phyloP scores from a whole-genome alignment of 1,140 invertebrate genomes.

The Arion vulgaris region DNA sequence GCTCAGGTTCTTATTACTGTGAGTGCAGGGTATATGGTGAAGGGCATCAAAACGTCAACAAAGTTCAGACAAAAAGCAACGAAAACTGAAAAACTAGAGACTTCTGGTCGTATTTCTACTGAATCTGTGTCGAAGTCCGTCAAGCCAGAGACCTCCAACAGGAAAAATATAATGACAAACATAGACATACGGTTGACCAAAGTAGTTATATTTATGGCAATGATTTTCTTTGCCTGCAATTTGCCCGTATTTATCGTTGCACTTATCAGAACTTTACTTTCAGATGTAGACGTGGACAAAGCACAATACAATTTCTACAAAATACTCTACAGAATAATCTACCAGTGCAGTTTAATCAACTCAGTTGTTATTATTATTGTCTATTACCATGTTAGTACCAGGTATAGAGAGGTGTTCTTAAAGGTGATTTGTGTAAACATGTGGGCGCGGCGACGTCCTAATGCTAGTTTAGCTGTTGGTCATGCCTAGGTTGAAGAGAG shows the following conservation, averaged over 20 bases:
- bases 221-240: conserved; percentile 11
- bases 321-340: not conserved
- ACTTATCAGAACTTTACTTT: not conserved
- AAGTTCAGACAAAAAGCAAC: not conserved
- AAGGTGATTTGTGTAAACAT: no score
- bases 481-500: no score
- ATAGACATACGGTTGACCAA: not conserved
- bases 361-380: not conserved
- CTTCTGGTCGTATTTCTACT: no score
- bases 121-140: not conserved
- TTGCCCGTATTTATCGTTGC: not conserved
- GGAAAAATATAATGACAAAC: not conserved
- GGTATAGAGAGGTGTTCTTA: not conserved
- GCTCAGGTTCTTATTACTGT: conserved; percentile 14
- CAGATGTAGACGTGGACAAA: not conserved
- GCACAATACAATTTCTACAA: not conserved
- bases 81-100: not conserved
- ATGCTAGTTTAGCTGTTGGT: no score
- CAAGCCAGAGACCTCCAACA: not conserved
- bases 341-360: not conserved
- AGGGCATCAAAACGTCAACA: not conserved
- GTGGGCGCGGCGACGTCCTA: no score
- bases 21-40: not conserved
- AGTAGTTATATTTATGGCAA: not conserved
- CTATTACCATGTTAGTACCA: conserved; percentile 12